These are phyloP conservation scores for Acrocephalus arundinaceus DNA, from an alignment of 2,113 vertebrate species.

Conservation along the genomic window DNA sequence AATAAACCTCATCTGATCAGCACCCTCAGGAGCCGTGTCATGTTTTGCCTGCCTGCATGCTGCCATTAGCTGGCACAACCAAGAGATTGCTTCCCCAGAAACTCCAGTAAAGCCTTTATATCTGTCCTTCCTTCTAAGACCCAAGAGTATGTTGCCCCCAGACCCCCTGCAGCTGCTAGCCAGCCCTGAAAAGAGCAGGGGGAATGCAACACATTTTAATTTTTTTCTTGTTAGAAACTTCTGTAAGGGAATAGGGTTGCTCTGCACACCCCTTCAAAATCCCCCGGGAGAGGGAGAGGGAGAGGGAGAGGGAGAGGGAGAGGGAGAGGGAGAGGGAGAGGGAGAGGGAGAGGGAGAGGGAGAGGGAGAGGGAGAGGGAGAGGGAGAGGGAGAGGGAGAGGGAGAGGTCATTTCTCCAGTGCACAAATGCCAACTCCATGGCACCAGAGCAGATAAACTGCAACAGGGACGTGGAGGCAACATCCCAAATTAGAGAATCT, in stretches of 20 bases:
- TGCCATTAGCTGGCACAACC: no score
- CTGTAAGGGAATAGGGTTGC: fast-evolving
- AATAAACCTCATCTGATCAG: no score
- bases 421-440: fast-evolving
- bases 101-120: no score
- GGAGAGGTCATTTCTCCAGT: background rate
- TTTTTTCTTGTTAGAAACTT: background rate
- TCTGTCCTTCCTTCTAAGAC: no score
- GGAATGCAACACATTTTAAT: background rate
- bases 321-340: no score
- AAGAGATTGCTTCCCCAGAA: no score
- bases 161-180: no score
- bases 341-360: background rate
- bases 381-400: no score
- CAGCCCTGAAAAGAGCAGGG: no score
- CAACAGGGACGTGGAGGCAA: fast-evolving
- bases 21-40: no score
- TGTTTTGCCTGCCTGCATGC: no score
- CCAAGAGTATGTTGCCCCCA: no score
- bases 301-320: background rate
- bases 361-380: background rate
- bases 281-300: background rate
- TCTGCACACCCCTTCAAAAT: background rate
- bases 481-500: background rate
- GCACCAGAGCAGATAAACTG: fast-evolving